These are phyloP conservation scores for Callyntrura guangdongensis DNA, from an alignment of 2,888 invertebrate genomes.

Conservation along the genomic window DNA sequence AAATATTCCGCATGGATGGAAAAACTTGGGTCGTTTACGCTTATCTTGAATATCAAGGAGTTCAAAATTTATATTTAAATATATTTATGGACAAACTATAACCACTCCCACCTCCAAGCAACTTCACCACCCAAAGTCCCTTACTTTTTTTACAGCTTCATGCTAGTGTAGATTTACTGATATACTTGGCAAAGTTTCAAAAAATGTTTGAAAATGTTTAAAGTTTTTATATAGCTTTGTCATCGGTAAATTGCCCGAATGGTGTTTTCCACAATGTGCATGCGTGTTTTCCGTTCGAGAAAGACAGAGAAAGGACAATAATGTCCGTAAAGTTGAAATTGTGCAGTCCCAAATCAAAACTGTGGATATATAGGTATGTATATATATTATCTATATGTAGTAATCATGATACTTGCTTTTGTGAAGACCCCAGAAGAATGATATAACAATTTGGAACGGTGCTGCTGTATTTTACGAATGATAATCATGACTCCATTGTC, in stretches of 20 bases:
- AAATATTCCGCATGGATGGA: conserved; percentile 5
- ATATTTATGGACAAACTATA: conserved; percentile 39
- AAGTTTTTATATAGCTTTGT: conserved; percentile 56
- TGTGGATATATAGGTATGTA: not conserved
- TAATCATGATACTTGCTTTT: too few relatives aligned
- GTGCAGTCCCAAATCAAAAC: conserved; percentile 7
- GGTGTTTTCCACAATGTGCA: not conserved
- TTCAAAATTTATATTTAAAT: conserved; percentile 65
- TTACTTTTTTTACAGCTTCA: not conserved
- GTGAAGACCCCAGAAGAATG: too few relatives aligned
- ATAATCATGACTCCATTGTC: too few relatives aligned
- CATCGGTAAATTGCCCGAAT: conserved; percentile 54
- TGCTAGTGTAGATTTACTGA: not conserved
- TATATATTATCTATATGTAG: not conserved
- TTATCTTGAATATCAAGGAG: conserved; percentile 57
- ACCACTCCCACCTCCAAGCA: not conserved
- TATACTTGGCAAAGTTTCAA: conserved; percentile 27
- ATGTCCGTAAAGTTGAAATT: not conserved
- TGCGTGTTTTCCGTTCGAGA: not conserved
- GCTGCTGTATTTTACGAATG: too few relatives aligned
- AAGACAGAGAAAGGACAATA: not conserved
- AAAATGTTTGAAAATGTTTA: conserved; percentile 44
- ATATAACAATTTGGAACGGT: too few relatives aligned
- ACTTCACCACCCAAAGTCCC: not conserved
- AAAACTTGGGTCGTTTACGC: conserved; percentile 38